Conservation (phyloP, 2,797 vertebrate species). For the Tragelaphus oryx region DNA sequence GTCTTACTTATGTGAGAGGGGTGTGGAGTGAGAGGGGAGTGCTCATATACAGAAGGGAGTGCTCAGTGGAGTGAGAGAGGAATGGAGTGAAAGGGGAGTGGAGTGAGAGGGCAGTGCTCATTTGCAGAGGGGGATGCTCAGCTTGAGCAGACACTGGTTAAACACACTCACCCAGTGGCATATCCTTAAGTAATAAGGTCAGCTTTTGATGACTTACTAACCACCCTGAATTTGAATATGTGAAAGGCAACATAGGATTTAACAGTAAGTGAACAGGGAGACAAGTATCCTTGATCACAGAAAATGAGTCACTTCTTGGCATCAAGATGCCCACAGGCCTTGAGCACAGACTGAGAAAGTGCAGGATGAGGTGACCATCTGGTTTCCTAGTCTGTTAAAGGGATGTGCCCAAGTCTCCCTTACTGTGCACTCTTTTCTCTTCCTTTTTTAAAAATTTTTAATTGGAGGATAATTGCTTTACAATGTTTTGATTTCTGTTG, state of each 20-base stretch:
- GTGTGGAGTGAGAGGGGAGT: not conserved
- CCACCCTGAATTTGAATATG: not conserved
- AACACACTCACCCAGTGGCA: not conserved
- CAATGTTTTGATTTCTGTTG: not conserved
- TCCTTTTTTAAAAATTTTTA: not conserved
- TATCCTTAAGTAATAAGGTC: not conserved
- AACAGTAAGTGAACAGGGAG: not conserved
- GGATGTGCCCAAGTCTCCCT: not conserved
- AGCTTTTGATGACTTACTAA: not conserved
- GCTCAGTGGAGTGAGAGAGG: not conserved
- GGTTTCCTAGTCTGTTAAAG: not conserved
- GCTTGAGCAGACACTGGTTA: not conserved
- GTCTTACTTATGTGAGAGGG: not conserved
- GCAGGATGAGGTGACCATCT: not conserved
- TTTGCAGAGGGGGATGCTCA: not conserved
- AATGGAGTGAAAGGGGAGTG: not conserved
- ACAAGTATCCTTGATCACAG: not conserved
- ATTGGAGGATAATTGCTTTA: not conserved
- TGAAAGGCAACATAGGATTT: not conserved
- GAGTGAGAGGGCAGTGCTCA: not conserved
- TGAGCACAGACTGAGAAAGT: not conserved
- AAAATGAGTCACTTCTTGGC: not conserved
- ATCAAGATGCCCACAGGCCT: not conserved
- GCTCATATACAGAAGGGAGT: not conserved
- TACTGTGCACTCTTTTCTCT: not conserved